Evolutionary conservation across 2,113 vertebrate species (phyloP).

Genomic region (Butastur rufipennis): DNA sequence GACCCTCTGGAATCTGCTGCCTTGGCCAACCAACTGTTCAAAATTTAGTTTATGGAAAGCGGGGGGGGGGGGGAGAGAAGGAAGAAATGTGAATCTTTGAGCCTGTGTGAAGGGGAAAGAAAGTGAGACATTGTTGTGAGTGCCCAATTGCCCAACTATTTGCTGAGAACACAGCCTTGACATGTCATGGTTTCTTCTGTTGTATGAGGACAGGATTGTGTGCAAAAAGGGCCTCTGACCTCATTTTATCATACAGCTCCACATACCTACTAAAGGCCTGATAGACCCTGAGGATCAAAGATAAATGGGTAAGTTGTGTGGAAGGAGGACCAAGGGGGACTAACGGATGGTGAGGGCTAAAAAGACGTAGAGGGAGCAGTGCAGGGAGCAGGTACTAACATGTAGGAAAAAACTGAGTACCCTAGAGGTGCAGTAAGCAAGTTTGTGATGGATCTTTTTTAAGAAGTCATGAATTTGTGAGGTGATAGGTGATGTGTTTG

Average conservation of each 20-base stretch:
- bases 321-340: not conserved
- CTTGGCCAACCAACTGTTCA: not conserved
- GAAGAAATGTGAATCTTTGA: not conserved
- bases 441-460: not conserved
- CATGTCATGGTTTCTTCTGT: not conserved
- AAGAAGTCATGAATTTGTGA: not conserved
- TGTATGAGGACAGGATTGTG: not conserved
- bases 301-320: not conserved
- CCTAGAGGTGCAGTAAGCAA: not conserved
- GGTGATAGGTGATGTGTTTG: not conserved
- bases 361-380: not conserved
- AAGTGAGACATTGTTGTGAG: not conserved
- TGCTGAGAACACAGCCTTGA: not conserved
- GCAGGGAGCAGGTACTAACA: not conserved
- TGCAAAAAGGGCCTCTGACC: not conserved
- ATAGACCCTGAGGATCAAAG: not conserved
- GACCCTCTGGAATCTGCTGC: conserved; percentile 10
- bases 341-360: not conserved
- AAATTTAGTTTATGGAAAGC: not conserved
- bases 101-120: not conserved
- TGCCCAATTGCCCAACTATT: not conserved
- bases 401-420: not conserved
- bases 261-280: not conserved
- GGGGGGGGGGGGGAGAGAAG: not conserved
- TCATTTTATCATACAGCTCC: not conserved